A percentile compares a stretch with the other conserved stretches of the same genome.
These are phyloP conservation scores for Dysdera silvatica DNA, from an alignment of 1,140 invertebrate genomes.

Conservation along the genomic window DNA sequence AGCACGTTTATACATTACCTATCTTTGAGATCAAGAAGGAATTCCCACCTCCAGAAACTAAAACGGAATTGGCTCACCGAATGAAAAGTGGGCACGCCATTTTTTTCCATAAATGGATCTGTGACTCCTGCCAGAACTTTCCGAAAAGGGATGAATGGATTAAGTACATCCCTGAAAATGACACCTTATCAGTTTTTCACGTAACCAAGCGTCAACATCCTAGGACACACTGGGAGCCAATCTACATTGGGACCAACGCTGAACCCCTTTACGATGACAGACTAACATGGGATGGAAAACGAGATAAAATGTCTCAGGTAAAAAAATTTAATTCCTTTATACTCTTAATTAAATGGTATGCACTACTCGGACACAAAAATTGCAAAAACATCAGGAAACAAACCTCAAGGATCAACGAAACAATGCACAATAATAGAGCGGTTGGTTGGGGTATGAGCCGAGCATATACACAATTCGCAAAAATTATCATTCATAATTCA, in stretches of 20 bases:
- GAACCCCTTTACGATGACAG: constrained; percentile 72
- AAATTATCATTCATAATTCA: too few relatives aligned
- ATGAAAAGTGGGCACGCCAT: constrained; percentile 54
- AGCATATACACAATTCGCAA: too few relatives aligned
- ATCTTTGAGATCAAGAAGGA: constrained; percentile 67
- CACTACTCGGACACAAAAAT: too few relatives aligned
- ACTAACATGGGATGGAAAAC: constrained; percentile 70
- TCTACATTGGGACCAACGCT: constrained; percentile 68
- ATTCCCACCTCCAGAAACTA: constrained; percentile 61
- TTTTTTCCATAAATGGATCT: constrained; percentile 83
- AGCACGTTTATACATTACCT: constrained; percentile 63
- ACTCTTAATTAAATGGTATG: too few relatives aligned
- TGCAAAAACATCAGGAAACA: too few relatives aligned
- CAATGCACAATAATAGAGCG: too few relatives aligned
- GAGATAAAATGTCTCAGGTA: constrained; percentile 84
- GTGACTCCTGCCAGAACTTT: constrained; percentile 77
- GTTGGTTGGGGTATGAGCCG: too few relatives aligned
- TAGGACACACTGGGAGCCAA: constrained; percentile 71
- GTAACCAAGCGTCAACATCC: constrained; percentile 69
- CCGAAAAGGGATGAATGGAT: constrained; percentile 64
- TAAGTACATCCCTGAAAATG: constrained; percentile 48
- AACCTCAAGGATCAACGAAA: too few relatives aligned
- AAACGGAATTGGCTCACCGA: constrained; percentile 55
- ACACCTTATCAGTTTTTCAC: constrained; percentile 65
- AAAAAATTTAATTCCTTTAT: too few relatives aligned